phyloP scores from a whole-genome alignment of 2,113 vertebrate genomes.

The Equus przewalskii region DNA sequence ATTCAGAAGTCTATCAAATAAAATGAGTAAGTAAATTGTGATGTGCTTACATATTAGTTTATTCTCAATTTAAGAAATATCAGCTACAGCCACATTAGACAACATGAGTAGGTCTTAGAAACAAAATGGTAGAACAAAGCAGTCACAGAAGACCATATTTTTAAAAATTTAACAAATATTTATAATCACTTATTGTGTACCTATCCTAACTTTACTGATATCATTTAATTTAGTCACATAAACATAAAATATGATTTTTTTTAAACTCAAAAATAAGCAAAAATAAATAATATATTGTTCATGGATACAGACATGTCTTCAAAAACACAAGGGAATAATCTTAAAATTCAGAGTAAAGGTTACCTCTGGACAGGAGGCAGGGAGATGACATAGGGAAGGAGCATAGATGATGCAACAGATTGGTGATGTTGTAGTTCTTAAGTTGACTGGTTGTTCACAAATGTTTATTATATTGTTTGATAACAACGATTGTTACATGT shows the following conservation, averaged over 20 bases:
- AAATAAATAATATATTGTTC: background rate
- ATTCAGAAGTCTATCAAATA: background rate
- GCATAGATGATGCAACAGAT: background rate
- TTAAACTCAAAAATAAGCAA: background rate
- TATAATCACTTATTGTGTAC: background rate
- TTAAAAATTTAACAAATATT: background rate
- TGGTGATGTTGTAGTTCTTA: background rate
- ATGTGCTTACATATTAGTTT: background rate
- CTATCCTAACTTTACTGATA: background rate
- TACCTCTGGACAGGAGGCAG: background rate
- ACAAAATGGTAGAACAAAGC: slow-evolving; percentile 24
- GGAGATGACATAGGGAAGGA: background rate
- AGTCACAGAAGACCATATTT: background rate
- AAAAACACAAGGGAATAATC: background rate
- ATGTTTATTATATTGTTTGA: background rate
- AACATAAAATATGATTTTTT: slow-evolving; percentile 1
- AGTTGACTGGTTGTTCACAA: background rate
- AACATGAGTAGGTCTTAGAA: background rate
- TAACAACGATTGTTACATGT: background rate
- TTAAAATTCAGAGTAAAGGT: background rate
- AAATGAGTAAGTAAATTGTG: background rate
- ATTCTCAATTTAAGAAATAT: background rate
- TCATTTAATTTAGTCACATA: background rate
- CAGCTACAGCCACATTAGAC: background rate
- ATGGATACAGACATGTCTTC: background rate